A percentile compares a stretch with the other conserved stretches of the same genome.
These are phyloP conservation scores for Heterodera schachtii DNA, from an alignment of 1,140 invertebrate genomes.

Conservation along the genomic window DNA sequence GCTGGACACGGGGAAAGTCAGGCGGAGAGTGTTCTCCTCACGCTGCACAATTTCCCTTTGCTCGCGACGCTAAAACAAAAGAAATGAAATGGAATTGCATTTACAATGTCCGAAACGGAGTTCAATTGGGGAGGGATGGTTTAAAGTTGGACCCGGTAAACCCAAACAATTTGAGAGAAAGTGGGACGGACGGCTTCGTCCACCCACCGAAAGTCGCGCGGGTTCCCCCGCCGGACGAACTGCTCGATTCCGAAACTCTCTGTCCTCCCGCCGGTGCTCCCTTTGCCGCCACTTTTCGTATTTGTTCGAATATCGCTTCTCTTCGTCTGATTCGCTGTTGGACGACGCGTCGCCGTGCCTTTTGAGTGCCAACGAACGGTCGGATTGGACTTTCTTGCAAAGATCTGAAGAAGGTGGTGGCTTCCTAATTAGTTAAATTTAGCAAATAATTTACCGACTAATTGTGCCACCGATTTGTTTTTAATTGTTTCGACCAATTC, in stretches of 20 bases:
- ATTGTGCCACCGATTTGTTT: conserved; percentile 35
- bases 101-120: too few relatives aligned
- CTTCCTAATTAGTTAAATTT: too few relatives aligned
- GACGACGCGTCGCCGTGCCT: conserved; percentile 17
- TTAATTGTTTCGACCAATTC: conserved; percentile 38
- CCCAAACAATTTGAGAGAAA: background rate
- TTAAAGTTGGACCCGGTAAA: too few relatives aligned
- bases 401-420: conserved; percentile 12
- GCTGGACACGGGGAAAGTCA: conserved; percentile 37
- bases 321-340: conserved; percentile 18
- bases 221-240: conserved; percentile 17
- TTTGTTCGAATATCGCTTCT: conserved; percentile 18
- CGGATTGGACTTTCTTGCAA: conserved; percentile 36
- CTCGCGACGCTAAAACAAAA: background rate
- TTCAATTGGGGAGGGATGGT: too few relatives aligned
- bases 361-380: conserved; percentile 31
- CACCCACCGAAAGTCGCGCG: background rate
- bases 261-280: conserved; percentile 20
- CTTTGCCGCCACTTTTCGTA: conserved; percentile 28
- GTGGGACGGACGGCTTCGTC: background rate
- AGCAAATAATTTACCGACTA: conserved; percentile 29
- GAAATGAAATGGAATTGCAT: too few relatives aligned
- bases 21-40: conserved; percentile 25
- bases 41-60: background rate
- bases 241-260: conserved; percentile 23